Base-by-base conservation (phyloP, 1,140 invertebrate genomes). In the Anagrus nilaparvatae region DNA sequence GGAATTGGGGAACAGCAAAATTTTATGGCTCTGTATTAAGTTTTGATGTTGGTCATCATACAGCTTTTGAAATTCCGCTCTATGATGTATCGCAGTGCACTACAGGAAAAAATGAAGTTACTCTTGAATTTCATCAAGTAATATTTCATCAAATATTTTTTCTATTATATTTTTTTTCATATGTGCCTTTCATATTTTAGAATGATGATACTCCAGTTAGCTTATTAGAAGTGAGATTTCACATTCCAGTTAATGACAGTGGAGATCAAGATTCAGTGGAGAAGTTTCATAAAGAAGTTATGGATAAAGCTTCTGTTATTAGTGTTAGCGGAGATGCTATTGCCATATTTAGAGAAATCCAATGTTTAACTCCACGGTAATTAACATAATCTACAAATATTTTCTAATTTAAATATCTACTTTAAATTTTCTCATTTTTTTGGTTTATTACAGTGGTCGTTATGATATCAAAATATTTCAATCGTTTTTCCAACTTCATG, bases 391-490 rank as follows among this genome's bases (percentile, higher is more conserved):
- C 6, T 8, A 5, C 37, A 36, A 32, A 35, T 47, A 35, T 47
- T 36, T 17, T 36, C 23, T 38, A 9, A 40, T 8, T 27, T 28
- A 23, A 17, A 30, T 36, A 30, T 44, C 30, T 3, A 23, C 14
- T 36, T 25, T 29, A 13, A 35, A 38, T 28, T 37, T 38, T n/a
- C n/a, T n/a, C 0, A 21, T 21, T 36, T 18, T 30, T 23, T 29
- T 16, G 25, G 51, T 49, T 55, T 68, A 7, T 46, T 76, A 72
- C 69, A 92, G 90, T 73, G 97, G 97, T 79, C 91, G 97, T 47
- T 99, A 99, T 62, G 97, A 99, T 61, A 95, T 99, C 65, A 99
- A 99, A 73, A 83, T 99, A 30, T 99, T 96, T 60, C 85, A 88
- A 42, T 82, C 89, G 3, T 99, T 98, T 66, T 87, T 99, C 58